Conservation (phyloP, 2,797 vertebrate species). For the Halcyon badia region DNA sequence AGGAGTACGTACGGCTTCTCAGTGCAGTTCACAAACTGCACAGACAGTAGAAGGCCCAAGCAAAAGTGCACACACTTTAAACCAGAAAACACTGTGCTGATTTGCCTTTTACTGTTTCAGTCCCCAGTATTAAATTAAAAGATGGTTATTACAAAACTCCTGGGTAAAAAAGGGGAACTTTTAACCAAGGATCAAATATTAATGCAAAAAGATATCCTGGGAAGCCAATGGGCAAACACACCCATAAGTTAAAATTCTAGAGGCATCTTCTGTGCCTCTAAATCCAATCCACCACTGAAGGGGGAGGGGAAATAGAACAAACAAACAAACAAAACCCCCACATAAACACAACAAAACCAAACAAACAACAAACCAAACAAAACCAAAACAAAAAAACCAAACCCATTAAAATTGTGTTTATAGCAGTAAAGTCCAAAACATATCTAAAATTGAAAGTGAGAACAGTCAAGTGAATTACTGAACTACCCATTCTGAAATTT, state of each 20-base stretch:
- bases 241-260: not conserved
- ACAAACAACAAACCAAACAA: too few species aligned
- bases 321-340: too few species aligned
- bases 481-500: not conserved
- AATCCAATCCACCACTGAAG: not conserved
- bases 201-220: not conserved
- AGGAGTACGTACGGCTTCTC: not conserved
- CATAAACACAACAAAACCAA: too few species aligned
- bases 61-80: not conserved
- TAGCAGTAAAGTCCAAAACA: not conserved
- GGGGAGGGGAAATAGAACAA: fast-evolving
- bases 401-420: not conserved
- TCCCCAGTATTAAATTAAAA: not conserved
- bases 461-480: not conserved
- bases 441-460: not conserved
- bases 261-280: not conserved
- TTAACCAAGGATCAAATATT: not conserved
- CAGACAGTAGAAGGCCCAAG: not conserved
- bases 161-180: not conserved
- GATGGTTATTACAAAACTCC: not conserved
- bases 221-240: not conserved
- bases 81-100: not conserved
- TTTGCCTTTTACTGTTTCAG: not conserved
- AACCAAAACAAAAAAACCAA: too few species aligned
- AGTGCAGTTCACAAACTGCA: not conserved